phyloP scores from a whole-genome alignment of 2,888 invertebrate species.

The Acleris holmiana region DNA sequence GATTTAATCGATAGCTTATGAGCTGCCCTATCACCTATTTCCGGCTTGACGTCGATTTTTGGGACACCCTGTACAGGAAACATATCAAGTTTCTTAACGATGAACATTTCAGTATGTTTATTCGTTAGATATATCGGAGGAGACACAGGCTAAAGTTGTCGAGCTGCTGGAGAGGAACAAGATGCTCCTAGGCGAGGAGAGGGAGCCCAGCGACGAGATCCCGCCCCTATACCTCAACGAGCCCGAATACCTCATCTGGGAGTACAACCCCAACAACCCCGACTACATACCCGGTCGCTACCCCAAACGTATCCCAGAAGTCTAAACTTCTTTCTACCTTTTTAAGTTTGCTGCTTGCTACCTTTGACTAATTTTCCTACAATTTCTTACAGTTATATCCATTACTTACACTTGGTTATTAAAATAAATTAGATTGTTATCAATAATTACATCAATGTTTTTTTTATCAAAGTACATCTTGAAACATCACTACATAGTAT shows the following conservation, averaged over 20 bases:
- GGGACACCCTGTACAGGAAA: too few relatives aligned
- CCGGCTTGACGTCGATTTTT: too few relatives aligned
- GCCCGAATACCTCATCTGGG: conserved; percentile 80
- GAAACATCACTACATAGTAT: too few relatives aligned
- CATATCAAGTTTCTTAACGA: too few relatives aligned
- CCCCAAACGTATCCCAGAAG: conserved; percentile 68
- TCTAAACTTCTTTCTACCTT: conserved; percentile 36
- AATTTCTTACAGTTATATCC: too few relatives aligned
- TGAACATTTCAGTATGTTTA: conserved; percentile 19
- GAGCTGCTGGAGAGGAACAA: conserved; percentile 77
- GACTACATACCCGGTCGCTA: conserved; percentile 72
- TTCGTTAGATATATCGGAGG: conserved; percentile 73
- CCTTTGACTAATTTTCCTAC: too few relatives aligned
- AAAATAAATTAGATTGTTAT: too few relatives aligned
- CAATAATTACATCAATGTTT: too few relatives aligned
- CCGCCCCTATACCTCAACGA: conserved; percentile 77
- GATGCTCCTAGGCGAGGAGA: conserved; percentile 62
- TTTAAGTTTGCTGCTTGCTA: background rate
- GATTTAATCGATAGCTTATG: too few relatives aligned
- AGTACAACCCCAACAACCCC: conserved; percentile 79
- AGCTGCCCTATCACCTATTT: too few relatives aligned
- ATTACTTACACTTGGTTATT: too few relatives aligned
- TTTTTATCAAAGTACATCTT: too few relatives aligned
- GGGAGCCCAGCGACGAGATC: conserved; percentile 73
- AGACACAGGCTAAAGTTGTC: conserved; percentile 69